Percentiles rank a stretch among this genome's conserved stretches.
Evolutionary conservation across 1,140 invertebrate genomes (phyloP).

Genomic region (Colletes gigas): DNA sequence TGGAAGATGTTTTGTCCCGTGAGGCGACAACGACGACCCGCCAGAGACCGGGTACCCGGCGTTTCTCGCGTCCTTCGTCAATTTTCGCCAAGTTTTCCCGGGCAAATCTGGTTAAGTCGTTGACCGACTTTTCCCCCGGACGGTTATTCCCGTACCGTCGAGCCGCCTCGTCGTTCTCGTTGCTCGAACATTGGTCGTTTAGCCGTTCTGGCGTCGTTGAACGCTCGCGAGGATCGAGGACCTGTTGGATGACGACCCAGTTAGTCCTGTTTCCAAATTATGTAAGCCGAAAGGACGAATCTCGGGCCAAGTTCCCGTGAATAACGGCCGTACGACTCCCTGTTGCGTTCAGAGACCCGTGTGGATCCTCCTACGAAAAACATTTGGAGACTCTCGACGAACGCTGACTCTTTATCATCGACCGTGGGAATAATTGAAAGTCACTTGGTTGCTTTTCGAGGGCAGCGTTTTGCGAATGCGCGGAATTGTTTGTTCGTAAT

Average conservation of each 20-base stretch:
- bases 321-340: not conserved
- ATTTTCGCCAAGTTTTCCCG: constrained; percentile 41
- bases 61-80: not conserved
- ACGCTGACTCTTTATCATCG: too few relatives aligned
- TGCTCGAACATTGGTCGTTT: constrained; percentile 1
- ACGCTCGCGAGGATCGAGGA: constrained; percentile 25
- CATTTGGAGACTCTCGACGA: too few relatives aligned
- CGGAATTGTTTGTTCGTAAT: too few relatives aligned
- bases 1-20: constrained; percentile 54
- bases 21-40: constrained; percentile 60
- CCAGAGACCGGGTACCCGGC: not conserved
- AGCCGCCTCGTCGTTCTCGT: not conserved
- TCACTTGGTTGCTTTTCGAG: too few relatives aligned
- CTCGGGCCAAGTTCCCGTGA: not conserved
- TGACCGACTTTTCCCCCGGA: constrained; percentile 31
- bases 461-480: too few relatives aligned
- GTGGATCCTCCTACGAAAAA: too few relatives aligned
- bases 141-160: constrained; percentile 12
- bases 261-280: constrained; percentile 31
- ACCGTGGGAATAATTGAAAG: too few relatives aligned
- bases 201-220: not conserved
- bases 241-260: constrained; percentile 31
- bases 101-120: constrained; percentile 47
- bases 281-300: not conserved
- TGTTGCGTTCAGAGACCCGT: constrained; percentile 20